Base-by-base conservation (phyloP, 1,140 invertebrate species). In the Drosophila mayri region DNA sequence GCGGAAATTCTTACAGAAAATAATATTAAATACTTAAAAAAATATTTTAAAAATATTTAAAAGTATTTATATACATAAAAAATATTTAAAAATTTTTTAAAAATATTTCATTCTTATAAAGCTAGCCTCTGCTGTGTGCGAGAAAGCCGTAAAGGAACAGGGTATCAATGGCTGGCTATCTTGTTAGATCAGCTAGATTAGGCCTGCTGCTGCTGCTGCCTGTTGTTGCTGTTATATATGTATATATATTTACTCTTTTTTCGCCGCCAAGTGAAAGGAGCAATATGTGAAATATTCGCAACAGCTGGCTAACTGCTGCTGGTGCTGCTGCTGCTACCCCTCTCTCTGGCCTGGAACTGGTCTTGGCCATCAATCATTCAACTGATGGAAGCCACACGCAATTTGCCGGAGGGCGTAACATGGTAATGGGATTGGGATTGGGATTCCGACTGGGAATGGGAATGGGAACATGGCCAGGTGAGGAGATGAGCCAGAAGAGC, bases 151-250 rank as follows among this genome's bases (percentile, higher is more conserved):
- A 11, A 9, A 11, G 11, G 6, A 37, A 76, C 70, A 84, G 84
- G 64, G 79, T 88, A 88, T 86, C 82, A 71, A 71, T 72, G 66
- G 37, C 68, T 37, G 43, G 44, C 67, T 73, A 73, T 73, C 67
- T 50, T 32, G 32, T n/a, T 30, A 46, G 70, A 73, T 73, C 70
- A 72, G 67, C 43, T 60, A 72, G 68, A 72, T 72, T 71, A 72
- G 52, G 66, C 68, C 68, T 57, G 49, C 67, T 71, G 62, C 37
- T 68, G 59, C 61, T 52, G 32, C 14, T 40, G 30, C 11, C 11
- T 52, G 18, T 7, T 52, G 18, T 14, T 32, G 6, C n/a, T 16
- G 22, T 1, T 55, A 3, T 25, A 10, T 37, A 14, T 52, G 18
- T 16, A 22, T 20, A 22, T 38, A 12, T 55, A 25, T 38, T 38